Percentiles rank a stretch among this genome's conserved stretches.
phyloP scores from a whole-genome alignment of 2,113 vertebrate species.

The Takifugu bimaculatus region DNA sequence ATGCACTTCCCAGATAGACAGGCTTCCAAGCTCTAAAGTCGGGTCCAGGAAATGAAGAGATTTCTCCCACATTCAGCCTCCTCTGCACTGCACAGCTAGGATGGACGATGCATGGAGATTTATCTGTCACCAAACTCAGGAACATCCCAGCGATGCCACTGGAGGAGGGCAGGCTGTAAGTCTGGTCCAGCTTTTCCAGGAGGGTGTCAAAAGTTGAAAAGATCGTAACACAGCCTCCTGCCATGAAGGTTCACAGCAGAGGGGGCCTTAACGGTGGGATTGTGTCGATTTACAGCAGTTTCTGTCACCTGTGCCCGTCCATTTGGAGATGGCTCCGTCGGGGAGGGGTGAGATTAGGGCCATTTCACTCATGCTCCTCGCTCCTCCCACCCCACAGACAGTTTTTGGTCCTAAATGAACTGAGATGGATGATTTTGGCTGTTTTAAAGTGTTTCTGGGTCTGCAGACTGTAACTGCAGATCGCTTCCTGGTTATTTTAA shows the following conservation, averaged over 20 bases:
- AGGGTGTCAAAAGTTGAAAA: slow-evolving; percentile 16
- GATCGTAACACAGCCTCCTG: slow-evolving; percentile 16
- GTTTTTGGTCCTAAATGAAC: too few relatives aligned
- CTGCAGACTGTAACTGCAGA: too few relatives aligned
- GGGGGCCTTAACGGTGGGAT: slow-evolving; percentile 20
- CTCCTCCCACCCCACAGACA: background rate
- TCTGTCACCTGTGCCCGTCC: slow-evolving; percentile 42
- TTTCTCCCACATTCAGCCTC: slow-evolving; percentile 45
- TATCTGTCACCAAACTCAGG: background rate
- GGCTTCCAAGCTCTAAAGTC: slow-evolving; percentile 38
- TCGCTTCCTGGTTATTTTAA: too few relatives aligned
- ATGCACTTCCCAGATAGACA: slow-evolving; percentile 67
- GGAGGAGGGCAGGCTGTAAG: too few relatives aligned
- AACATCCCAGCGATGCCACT: too few relatives aligned
- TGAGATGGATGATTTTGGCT: too few relatives aligned
- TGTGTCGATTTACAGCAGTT: slow-evolving; percentile 38
- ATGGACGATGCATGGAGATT: slow-evolving; percentile 2
- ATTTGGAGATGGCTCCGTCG: slow-evolving; percentile 4
- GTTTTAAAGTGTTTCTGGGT: too few relatives aligned
- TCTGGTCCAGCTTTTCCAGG: slow-evolving; percentile 5
- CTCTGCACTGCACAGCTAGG: slow-evolving; percentile 6
- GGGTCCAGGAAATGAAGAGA: slow-evolving; percentile 53
- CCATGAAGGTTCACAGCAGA: background rate
- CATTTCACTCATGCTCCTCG: background rate
- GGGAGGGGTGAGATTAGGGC: slow-evolving; percentile 2